A percentile compares a stretch with the other conserved stretches of the same genome.
These are phyloP conservation scores for Cephalopholis sonnerati DNA, from an alignment of 2,113 vertebrate species.

Conservation along the genomic window DNA sequence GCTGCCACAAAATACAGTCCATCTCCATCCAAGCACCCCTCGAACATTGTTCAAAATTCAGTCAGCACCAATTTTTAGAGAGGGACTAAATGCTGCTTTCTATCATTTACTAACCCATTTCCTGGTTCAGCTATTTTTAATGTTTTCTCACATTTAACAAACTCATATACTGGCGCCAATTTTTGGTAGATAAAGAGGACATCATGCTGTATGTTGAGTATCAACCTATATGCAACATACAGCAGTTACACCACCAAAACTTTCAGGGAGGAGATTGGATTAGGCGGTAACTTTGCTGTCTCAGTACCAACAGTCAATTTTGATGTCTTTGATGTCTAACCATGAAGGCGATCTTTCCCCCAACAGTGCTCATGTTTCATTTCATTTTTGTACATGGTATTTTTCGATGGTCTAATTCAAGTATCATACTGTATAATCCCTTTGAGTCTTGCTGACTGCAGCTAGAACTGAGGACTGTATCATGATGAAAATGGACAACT, in stretches of 20 bases:
- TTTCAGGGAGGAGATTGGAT: not conserved
- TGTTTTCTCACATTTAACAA: no score
- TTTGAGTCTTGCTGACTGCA: conserved; percentile 19
- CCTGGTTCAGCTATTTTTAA: no score
- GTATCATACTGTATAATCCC: conserved; percentile 1
- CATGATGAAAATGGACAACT: conserved; percentile 33
- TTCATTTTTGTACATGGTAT: not conserved
- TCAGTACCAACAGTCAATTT: not conserved
- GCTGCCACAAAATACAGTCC: no score
- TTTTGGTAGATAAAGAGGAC: no score
- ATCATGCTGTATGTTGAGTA: not conserved
- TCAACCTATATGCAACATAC: not conserved
- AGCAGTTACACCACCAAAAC: not conserved
- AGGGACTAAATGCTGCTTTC: no score
- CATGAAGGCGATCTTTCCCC: not conserved
- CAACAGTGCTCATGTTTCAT: not conserved
- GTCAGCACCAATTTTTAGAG: no score
- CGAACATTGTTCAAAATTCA: no score
- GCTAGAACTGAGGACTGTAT: conserved; percentile 9
- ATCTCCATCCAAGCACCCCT: no score
- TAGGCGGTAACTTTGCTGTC: not conserved
- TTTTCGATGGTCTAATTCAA: not conserved
- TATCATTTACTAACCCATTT: no score
- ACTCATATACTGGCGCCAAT: no score
- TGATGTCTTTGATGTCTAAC: not conserved